Base-by-base conservation (phyloP, 1,140 invertebrate species). In the Coptotermes formosanus region DNA sequence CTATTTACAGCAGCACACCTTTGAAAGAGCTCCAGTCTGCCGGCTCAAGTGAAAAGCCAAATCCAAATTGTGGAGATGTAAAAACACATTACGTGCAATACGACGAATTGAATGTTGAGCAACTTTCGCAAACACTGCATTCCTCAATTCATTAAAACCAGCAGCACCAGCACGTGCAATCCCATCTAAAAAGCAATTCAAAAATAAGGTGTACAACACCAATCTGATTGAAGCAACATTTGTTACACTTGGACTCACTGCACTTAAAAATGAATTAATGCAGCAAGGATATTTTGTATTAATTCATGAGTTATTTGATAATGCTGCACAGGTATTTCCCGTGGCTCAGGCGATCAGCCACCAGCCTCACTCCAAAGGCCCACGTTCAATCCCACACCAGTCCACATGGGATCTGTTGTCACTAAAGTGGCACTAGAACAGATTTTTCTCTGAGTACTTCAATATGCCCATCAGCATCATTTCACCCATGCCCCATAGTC, bases 101-200 rank as follows among this genome's bases (percentile, higher is more conserved):
- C 95, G 95, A 84, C 98, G 92, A 87, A 99, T 99, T 14, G 98
- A 99, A 91, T 97, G 95, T 90, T 99, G 98, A 0, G 99, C 98
- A n/a, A 99, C 99, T 91, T 95, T 96, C 9, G 98, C 98, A 92
- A 99, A 99, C 38, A 99, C 97, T 16, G 98, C 98, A 92, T 99
- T 99, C 85, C 99, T 92, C 21, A 99, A 90, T 92, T 99, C 99
- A 91, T 99, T 99, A 90, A 99, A 98, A 82, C 96, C 96, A 3
- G 97, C 94, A 32, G 98, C 95, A 87, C 97, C 95, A 23, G 95
- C 95, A 89, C 98, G 93, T 2, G 98, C 98, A 87, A 98, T 92
- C 86, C 99, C 99, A 95, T 99, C 98, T 99, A 89, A 82, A 90
- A 89, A 86, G 19, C 48, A 88, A 87, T 87, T 87, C 83, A 88